phyloP scores from a whole-genome alignment of 2,113 vertebrate species.

The Rhynchopsitta pachyrhyncha region DNA sequence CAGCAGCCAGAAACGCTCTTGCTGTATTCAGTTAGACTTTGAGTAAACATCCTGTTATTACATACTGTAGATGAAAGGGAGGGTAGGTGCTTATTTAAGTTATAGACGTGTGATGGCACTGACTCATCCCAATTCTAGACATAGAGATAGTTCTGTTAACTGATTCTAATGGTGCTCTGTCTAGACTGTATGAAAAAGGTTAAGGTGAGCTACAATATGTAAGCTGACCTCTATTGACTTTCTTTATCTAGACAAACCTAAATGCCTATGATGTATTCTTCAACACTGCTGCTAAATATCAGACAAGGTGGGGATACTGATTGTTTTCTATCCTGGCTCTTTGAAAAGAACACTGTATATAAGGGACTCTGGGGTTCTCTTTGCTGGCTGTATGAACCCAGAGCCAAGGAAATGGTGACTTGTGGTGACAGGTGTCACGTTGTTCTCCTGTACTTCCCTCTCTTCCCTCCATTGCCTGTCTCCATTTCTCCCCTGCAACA shows the following conservation, averaged over 20 bases:
- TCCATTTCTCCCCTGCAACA: slow-evolving; percentile 24
- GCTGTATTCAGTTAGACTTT: not conserved
- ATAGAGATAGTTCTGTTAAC: not conserved
- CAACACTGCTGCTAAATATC: slow-evolving; percentile 69
- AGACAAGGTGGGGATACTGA: slow-evolving; percentile 66
- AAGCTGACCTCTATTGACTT: slow-evolving; percentile 67
- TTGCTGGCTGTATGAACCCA: slow-evolving; percentile 22
- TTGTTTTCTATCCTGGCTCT: slow-evolving; percentile 66
- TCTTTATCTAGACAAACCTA: slow-evolving; percentile 70
- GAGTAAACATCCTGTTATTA: not conserved
- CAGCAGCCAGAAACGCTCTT: not conserved
- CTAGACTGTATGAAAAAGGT: slow-evolving; percentile 64
- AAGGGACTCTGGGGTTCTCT: slow-evolving; percentile 50
- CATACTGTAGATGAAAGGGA: not conserved
- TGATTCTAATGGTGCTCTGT: slow-evolving; percentile 47
- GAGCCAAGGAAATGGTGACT: slow-evolving; percentile 51
- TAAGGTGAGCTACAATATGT: slow-evolving; percentile 67
- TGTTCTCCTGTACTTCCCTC: slow-evolving; percentile 28
- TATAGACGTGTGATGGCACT: not conserved
- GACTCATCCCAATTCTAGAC: not conserved
- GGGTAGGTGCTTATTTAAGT: not conserved
- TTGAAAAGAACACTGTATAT: slow-evolving; percentile 50
- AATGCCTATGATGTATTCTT: slow-evolving; percentile 69
- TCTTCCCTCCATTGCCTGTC: slow-evolving; percentile 36
- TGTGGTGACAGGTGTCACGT: slow-evolving; percentile 29